Percentiles rank a stretch among this genome's conserved stretches.
Evolutionary conservation across 2,113 vertebrate genomes (phyloP).

Genomic region (Cheirogaleus medius): DNA sequence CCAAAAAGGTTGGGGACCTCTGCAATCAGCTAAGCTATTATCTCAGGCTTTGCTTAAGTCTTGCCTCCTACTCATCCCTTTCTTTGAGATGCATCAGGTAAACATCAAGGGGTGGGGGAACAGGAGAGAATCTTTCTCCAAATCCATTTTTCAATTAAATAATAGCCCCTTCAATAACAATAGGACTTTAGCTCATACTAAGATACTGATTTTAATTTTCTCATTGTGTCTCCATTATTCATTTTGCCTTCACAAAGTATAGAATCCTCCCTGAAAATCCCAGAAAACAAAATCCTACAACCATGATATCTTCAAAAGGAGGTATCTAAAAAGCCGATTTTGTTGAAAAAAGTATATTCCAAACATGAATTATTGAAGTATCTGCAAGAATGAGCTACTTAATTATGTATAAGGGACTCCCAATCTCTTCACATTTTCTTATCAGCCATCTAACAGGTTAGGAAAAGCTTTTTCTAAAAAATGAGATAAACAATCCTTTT

Average conservation of each 20-base stretch:
- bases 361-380: slow-evolving; percentile 80
- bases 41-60: background rate
- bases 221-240: background rate
- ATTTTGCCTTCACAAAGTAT: slow-evolving; percentile 24
- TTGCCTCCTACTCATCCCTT: background rate
- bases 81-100: background rate
- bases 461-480: slow-evolving; percentile 72
- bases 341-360: slow-evolving; percentile 78
- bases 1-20: no score
- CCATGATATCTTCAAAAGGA: slow-evolving; percentile 35
- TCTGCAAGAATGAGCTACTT: slow-evolving; percentile 77
- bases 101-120: background rate
- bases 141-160: slow-evolving; percentile 35
- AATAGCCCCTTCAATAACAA: background rate
- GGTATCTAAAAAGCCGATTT: slow-evolving; percentile 70
- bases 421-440: slow-evolving; percentile 76
- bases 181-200: background rate
- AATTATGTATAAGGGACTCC: slow-evolving; percentile 79
- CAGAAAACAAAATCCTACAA: slow-evolving; percentile 34
- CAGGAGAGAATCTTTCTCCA: background rate
- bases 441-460: slow-evolving; percentile 71
- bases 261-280: slow-evolving; percentile 36
- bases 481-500: slow-evolving; percentile 74
- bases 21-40: background rate
- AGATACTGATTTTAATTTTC: slow-evolving; percentile 48